Conservation (phyloP, 2,888 invertebrate species). For the Ophion ellenae region DNA sequence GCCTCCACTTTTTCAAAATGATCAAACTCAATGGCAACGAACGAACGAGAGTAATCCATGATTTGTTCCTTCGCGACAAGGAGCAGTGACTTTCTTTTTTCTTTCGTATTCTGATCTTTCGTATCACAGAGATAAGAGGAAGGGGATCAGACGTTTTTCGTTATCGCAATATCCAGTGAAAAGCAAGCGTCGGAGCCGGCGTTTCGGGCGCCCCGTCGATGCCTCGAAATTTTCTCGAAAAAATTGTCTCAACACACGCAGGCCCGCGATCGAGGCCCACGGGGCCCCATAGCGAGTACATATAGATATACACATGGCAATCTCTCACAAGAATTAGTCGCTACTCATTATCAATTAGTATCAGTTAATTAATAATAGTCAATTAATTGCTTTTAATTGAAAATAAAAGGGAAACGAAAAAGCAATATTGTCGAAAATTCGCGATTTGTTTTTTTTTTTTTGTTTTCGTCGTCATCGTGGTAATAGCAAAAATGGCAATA, state of each 20-base stretch:
- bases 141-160: slow-evolving; percentile 14
- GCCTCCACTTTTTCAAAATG: too few species aligned
- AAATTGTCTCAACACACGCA: slow-evolving; percentile 63
- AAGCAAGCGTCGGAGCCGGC: slow-evolving; percentile 78
- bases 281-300: slow-evolving; percentile 82
- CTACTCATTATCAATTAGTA: slow-evolving; percentile 82
- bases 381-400: slow-evolving; percentile 74
- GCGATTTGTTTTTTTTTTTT: slow-evolving; percentile 39
- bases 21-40: not conserved
- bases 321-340: slow-evolving; percentile 83
- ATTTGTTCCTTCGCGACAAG: not conserved
- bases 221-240: slow-evolving; percentile 60
- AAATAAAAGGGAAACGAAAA: slow-evolving; percentile 33
- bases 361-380: slow-evolving; percentile 81
- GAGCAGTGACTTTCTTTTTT: not conserved
- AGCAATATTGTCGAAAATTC: slow-evolving; percentile 44
- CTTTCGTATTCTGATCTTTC: not conserved
- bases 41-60: not conserved
- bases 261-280: slow-evolving; percentile 71
- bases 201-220: slow-evolving; percentile 79
- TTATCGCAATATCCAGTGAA: slow-evolving; percentile 37
- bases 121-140: slow-evolving; percentile 34
- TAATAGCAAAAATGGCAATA: slow-evolving; percentile 71
- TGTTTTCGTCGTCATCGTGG: slow-evolving; percentile 42
- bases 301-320: slow-evolving; percentile 84